Conservation (phyloP, 2,113 vertebrate genomes). For the Myiagra hebetior region DNA sequence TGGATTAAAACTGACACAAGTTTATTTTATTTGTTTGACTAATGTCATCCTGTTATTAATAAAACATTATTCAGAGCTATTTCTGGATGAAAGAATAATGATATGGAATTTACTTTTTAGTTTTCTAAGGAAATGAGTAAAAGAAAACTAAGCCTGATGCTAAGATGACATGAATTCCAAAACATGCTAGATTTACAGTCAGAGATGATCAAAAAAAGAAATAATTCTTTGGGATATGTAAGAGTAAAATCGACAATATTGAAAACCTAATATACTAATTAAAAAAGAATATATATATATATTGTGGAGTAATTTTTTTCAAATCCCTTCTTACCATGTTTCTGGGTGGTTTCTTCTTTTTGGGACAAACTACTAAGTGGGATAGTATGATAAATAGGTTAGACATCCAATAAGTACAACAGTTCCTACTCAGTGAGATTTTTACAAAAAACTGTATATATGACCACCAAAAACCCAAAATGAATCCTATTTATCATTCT, state of each 20-base stretch:
- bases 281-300: neutral
- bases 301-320: neutral
- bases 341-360: neutral
- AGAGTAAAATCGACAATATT: neutral
- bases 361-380: neutral
- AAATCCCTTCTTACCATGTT: neutral
- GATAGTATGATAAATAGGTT: neutral
- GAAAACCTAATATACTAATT: neutral
- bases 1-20: neutral
- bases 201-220: neutral
- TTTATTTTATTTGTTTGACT: neutral
- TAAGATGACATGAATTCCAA: neutral
- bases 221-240: neutral
- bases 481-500: neutral
- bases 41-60: neutral
- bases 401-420: neutral
- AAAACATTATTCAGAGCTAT: conserved; percentile 13
- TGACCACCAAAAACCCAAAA: neutral
- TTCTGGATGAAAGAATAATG: neutral
- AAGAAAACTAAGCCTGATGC: neutral
- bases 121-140: conserved; percentile 16
- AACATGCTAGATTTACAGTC: neutral
- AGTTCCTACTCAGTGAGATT: neutral
- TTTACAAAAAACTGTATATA: neutral
- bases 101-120: neutral